phyloP scores from a whole-genome alignment of 2,113 vertebrate genomes.

The Elgaria multicarinata region DNA sequence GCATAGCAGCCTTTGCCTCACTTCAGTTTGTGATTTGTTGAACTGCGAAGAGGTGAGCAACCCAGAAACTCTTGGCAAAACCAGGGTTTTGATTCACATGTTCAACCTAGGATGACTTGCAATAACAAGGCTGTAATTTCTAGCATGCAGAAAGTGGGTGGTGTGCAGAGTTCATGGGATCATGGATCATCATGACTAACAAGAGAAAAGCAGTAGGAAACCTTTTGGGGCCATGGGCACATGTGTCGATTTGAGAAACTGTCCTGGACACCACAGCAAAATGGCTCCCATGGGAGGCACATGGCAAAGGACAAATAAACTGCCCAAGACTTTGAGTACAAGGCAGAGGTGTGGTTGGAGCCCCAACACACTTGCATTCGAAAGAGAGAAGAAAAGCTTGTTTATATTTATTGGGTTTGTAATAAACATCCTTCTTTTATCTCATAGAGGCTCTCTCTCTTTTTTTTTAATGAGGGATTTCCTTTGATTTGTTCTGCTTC shows the following conservation, averaged over 20 bases:
- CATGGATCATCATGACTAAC: background rate
- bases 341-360: too few relatives aligned
- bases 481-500: slow-evolving; percentile 21
- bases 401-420: background rate
- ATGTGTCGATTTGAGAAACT: too few relatives aligned
- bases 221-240: too few relatives aligned
- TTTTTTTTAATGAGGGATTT: slow-evolving; percentile 2
- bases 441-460: too few relatives aligned
- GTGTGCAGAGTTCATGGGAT: background rate
- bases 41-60: background rate
- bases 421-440: background rate
- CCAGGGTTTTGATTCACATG: background rate
- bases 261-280: too few relatives aligned
- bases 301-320: too few relatives aligned
- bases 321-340: too few relatives aligned
- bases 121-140: background rate
- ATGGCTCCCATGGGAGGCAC: too few relatives aligned
- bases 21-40: background rate
- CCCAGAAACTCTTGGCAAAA: background rate
- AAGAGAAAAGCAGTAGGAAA: background rate
- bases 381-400: background rate
- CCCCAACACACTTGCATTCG: background rate
- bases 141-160: background rate
- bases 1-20: background rate
- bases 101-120: background rate